Evolutionary conservation across 1,140 invertebrate genomes (phyloP), one percentile per base, ranked within the genome.

Genomic region (Caenorhabditis tropicalis): DNA sequence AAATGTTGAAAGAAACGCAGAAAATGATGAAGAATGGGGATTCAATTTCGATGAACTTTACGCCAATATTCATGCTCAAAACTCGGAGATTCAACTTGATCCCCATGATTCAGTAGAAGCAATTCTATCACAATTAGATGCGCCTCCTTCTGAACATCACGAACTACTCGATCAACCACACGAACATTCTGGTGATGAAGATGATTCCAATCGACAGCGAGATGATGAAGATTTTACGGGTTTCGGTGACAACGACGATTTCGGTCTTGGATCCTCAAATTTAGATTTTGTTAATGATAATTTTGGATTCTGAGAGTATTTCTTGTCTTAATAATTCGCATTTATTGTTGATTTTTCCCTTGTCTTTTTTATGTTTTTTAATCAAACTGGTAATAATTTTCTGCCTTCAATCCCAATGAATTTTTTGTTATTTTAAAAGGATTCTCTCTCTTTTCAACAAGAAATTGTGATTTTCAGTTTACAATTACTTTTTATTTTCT

Each of bases 241-340:
- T 74, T 74, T 74, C 36, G 29, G 29, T 43, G 65, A 10, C 7
- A 15, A 27, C 29, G 24, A 56, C 9, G 65, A 43, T 43, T 43
- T 43, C 12, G 39, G 12, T 43, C 12, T 43, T 43, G 12, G 39
- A 43, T 43, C 5, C 12, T 43, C n/a, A 12, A 65, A 36, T 36
- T 65, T 10, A n/a, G 21, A 74, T 43, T 74, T 74, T 74, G 65
- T 43, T 74, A 43, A 39, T 74, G 65, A 74, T 74, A 74, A 74
- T 43, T 74, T 74, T 43, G 65, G 36, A 24, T 74, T 74, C n/a
- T 74, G 33, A 74, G 7, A 10, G 2, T 51, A 7, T 51, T 51
- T 16, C 9, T 7, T 3, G 16, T 51, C n/a, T 51, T n/a, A 10
- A 27, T 31, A 60, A 9, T 60, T 70, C 10, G 16, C 24, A 29